These are phyloP conservation scores for Pygmarrhopalites habei DNA, from an alignment of 1,140 invertebrate species.

Conservation along the genomic window DNA sequence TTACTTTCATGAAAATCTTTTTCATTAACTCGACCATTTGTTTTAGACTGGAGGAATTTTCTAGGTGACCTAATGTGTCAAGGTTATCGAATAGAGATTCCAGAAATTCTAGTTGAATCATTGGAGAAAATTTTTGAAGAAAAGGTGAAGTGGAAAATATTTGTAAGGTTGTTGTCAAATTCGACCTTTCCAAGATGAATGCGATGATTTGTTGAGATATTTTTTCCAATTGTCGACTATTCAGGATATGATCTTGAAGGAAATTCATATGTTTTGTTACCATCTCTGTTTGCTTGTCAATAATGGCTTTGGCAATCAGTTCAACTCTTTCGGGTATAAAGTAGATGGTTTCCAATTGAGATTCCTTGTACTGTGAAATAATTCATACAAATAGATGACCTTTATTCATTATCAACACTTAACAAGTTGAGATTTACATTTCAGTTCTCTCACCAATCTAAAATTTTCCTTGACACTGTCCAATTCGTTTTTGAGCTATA, in stretches of 20 bases:
- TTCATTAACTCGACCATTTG: not conserved
- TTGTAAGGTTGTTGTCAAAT: not conserved
- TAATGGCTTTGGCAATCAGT: not conserved
- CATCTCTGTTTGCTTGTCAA: not conserved
- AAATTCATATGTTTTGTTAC: not conserved
- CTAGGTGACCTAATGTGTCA: too few species aligned
- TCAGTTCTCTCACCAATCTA: too few species aligned
- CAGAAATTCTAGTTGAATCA: not conserved
- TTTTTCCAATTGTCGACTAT: not conserved
- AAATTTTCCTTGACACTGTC: too few species aligned
- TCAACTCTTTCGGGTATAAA: not conserved
- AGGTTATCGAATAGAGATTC: not conserved
- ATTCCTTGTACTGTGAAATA: not conserved
- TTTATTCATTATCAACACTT: too few species aligned
- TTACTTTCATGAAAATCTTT: not conserved
- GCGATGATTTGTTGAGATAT: not conserved
- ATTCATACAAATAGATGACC: too few species aligned
- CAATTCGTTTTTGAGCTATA: too few species aligned
- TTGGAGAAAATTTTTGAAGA: not conserved
- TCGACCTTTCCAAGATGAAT: not conserved
- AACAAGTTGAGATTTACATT: too few species aligned
- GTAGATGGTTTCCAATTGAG: not conserved
- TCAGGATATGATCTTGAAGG: not conserved
- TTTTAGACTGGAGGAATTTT: too few species aligned
- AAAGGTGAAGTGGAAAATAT: not conserved